Percentiles rank a stretch among this genome's conserved stretches.
Evolutionary conservation across 35 echinoderm and acorn worm species (phyloP).

Genomic region (Apostichopus japonicus): DNA sequence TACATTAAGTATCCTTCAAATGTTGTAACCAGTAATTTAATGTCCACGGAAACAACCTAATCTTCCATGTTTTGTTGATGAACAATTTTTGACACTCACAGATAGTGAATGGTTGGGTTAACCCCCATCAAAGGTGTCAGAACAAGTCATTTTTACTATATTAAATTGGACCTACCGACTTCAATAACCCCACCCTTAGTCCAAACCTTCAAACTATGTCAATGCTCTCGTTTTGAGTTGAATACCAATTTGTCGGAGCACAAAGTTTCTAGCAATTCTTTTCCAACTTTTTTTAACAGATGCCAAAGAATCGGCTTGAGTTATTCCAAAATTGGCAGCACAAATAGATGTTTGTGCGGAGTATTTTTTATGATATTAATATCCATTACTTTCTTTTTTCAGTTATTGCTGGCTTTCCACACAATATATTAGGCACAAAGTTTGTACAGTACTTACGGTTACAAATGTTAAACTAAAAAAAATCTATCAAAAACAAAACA

Average conservation of each 20-base stretch:
- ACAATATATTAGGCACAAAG: conserved; percentile 15
- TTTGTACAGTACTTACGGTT: conserved; percentile 31
- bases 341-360: background rate
- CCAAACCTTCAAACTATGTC: no score
- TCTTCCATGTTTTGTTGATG: no score
- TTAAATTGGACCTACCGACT: no score
- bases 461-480: background rate
- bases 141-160: no score
- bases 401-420: conserved; percentile 1
- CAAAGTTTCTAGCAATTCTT: background rate
- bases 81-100: no score
- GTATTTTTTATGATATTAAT: background rate
- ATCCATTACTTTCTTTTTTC: background rate
- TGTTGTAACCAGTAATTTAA: no score
- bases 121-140: no score
- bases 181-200: no score
- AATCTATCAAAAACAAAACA: background rate
- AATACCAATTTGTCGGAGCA: no score
- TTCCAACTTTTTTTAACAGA: background rate
- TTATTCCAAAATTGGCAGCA: conserved; percentile 26
- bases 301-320: conserved; percentile 30
- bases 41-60: no score
- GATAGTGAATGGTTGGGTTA: no score
- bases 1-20: no score
- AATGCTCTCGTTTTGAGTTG: background rate